phyloP scores from a whole-genome alignment of 2,888 invertebrate species.

The Amblyjoppa proteus region DNA sequence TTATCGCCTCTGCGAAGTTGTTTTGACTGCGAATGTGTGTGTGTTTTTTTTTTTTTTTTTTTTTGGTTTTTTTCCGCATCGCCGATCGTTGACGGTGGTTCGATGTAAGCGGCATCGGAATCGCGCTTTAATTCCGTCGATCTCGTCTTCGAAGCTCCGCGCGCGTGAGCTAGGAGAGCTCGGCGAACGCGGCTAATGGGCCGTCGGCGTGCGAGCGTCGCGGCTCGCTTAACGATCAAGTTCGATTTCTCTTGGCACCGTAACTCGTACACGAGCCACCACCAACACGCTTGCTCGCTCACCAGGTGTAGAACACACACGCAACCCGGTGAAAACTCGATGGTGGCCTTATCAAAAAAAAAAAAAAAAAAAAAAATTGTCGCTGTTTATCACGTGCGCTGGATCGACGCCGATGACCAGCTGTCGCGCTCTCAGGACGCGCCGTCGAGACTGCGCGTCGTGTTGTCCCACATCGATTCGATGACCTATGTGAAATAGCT shows the following conservation, averaged over 20 bases:
- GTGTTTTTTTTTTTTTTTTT: too few relatives aligned
- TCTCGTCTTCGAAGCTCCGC: conserved; percentile 32
- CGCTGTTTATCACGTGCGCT: conserved; percentile 53
- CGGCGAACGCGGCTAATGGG: conserved; percentile 81
- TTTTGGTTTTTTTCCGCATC: not conserved
- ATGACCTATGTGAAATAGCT: not conserved
- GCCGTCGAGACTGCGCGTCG: conserved; percentile 1
- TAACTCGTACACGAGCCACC: conserved; percentile 68
- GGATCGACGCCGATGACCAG: conserved; percentile 54
- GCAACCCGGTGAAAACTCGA: conserved; percentile 73
- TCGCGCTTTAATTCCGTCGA: conserved; percentile 28
- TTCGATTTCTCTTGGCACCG: conserved; percentile 83
- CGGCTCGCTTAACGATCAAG: conserved; percentile 82
- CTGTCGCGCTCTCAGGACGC: conserved; percentile 30
- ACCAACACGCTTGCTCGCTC: conserved; percentile 10
- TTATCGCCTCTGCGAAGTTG: not conserved
- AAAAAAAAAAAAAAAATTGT: conserved; percentile 45
- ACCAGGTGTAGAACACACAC: conserved; percentile 38
- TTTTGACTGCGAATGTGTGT: not conserved
- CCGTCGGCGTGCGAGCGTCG: conserved; percentile 78
- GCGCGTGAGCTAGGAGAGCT: conserved; percentile 64
- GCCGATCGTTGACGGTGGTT: conserved; percentile 5
- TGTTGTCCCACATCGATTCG: not conserved
- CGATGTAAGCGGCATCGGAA: conserved; percentile 26
- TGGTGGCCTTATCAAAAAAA: conserved; percentile 68